Percentiles rank a stretch among this genome's conserved stretches.
Conservation (phyloP, 2,888 invertebrate genomes). For the Drosophila engyochracea region DNA sequence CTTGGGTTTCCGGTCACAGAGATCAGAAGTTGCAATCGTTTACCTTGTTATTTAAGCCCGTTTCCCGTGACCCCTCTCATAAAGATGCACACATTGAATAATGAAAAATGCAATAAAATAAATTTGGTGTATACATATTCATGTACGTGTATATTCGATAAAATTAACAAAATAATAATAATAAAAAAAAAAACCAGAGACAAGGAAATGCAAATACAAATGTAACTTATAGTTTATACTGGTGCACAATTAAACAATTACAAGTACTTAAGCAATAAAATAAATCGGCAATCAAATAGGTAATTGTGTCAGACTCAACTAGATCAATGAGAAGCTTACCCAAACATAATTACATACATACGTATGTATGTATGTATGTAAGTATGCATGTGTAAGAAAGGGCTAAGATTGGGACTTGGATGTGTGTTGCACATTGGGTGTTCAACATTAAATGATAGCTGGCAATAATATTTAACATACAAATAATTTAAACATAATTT, state of each 20-base stretch:
- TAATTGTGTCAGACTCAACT: slow-evolving; percentile 13
- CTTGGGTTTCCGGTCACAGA: background rate
- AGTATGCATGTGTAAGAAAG: background rate
- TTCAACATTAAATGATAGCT: background rate
- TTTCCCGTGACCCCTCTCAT: background rate
- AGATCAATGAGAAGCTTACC: slow-evolving; percentile 20
- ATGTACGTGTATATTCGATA: slow-evolving; percentile 18
- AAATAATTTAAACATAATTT: slow-evolving; percentile 5
- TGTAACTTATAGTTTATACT: slow-evolving; percentile 32
- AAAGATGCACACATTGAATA: background rate
- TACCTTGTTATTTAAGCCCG: background rate
- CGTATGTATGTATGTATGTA: background rate
- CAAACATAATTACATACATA: background rate
- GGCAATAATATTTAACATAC: slow-evolving; percentile 6
- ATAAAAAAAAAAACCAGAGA: slow-evolving; percentile 19
- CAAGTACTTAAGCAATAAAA: slow-evolving; percentile 39
- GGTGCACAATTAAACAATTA: slow-evolving; percentile 7
- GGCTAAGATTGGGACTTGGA: background rate
- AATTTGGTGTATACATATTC: slow-evolving; percentile 11
- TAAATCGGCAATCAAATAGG: slow-evolving; percentile 31
- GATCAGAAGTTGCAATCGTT: background rate
- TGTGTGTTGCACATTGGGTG: background rate
- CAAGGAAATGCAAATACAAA: slow-evolving; percentile 51
- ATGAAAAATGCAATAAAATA: slow-evolving; percentile 19
- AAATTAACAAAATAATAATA: slow-evolving; percentile 7